phyloP scores from a whole-genome alignment of 2,113 vertebrate genomes.

The Calidris pygmaea region DNA sequence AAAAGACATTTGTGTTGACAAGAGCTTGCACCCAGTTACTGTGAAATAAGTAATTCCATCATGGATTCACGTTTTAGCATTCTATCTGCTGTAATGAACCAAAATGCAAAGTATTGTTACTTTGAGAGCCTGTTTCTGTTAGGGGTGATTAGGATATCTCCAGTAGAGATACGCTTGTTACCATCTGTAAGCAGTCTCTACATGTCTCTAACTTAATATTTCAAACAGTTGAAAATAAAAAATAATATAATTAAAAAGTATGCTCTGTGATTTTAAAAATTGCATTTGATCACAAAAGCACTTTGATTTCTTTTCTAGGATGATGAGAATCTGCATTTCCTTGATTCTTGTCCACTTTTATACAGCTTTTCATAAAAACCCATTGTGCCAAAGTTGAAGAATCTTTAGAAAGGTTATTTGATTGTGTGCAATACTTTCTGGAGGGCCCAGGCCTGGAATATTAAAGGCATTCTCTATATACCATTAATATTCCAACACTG shows the following conservation, averaged over 20 bases:
- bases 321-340: background rate
- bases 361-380: background rate
- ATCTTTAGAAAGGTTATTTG: conserved; percentile 60
- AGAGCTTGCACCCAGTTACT: background rate
- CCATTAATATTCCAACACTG: conserved; percentile 79
- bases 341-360: background rate
- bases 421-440: conserved; percentile 24
- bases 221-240: background rate
- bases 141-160: background rate
- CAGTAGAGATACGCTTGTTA: background rate
- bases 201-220: background rate
- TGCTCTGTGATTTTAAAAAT: background rate
- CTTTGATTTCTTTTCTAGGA: background rate
- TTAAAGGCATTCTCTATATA: conserved; percentile 64
- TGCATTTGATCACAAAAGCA: background rate
- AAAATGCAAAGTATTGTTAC: background rate
- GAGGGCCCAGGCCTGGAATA: conserved; percentile 57
- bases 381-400: background rate
- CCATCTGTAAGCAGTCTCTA: background rate
- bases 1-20: background rate
- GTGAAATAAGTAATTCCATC: background rate
- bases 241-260: background rate
- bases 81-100: background rate
- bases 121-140: background rate
- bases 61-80: fast-evolving